Evolutionary conservation across 2,113 vertebrate species (phyloP), one percentile per base, ranked within the genome.

Genomic region (Saiga tatarica): DNA sequence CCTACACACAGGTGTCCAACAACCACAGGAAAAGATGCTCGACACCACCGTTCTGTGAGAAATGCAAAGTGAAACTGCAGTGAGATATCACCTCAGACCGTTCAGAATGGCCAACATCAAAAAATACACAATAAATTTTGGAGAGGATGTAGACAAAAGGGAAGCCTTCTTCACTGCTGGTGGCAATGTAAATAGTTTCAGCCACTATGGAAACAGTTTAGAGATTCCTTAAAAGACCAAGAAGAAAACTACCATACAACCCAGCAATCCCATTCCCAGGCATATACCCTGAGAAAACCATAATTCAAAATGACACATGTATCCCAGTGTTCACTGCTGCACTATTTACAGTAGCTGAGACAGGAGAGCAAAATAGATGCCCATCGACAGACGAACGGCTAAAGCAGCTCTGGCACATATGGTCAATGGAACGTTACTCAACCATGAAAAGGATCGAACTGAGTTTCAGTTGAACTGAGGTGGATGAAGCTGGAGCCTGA

Each of bases 21-120:
- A 39, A 13, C 3, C 21, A 39, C 67, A 39, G 1, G 1, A 2
- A 39, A 42, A 39, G 36, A 25, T 2, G 21, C 36, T 42, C 36
- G 5, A 2, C 71, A 42, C 23, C 21, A 25, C 10, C 39, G 3
- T 13, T 25, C 7, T 3, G 0, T 13, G 71, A 25, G 36, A 42
- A 42, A 42, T 0, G 3, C 71, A 23, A 7, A 25, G 13, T 36
- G 3, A 13, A 25, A 7, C 21, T 25, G 39, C 36, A 13, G 12
- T 3, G 19, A 74, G 71, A 3, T 2, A 1, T 2, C 71, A 7
- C 71, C 21, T 74, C 71, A 42, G 36, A 25, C 21, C 21, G 0
- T 1, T 25, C 71, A 14, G 71, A 74, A 5, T 0, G 57, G 57
- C 57, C 57, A 12, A 26, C 57, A 11, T 12, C 57, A 26, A 2